Percentiles rank a stretch among this genome's conserved stretches.
These are phyloP conservation scores for Platichthys flesus DNA, from an alignment of 2,113 vertebrate genomes.

Conservation along the genomic window DNA sequence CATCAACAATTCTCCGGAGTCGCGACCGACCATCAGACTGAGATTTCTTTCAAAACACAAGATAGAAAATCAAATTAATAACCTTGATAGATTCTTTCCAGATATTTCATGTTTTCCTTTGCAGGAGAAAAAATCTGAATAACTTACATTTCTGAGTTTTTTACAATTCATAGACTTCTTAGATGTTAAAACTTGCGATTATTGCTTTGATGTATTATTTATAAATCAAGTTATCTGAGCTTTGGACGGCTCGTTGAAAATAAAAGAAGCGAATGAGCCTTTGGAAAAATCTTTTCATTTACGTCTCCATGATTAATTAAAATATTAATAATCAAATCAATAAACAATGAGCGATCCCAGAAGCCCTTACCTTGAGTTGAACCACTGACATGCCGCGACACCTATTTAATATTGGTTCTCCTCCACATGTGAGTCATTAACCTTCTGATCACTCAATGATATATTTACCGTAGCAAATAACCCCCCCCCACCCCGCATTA, in stretches of 20 bases:
- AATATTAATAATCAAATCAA: not conserved
- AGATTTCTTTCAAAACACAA: not conserved
- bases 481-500: not conserved
- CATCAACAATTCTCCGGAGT: too few relatives aligned
- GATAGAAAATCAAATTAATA: not conserved
- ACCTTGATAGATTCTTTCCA: not conserved
- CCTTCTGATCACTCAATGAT: constrained; percentile 21
- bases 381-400: not conserved
- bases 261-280: not conserved
- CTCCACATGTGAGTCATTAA: constrained; percentile 26
- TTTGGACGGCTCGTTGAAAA: not conserved
- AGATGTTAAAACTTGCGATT: not conserved
- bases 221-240: not conserved
- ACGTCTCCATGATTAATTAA: not conserved
- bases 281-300: not conserved
- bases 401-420: constrained; percentile 12
- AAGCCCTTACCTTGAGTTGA: constrained; percentile 7
- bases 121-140: not conserved
- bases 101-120: not conserved
- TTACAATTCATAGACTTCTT: not conserved
- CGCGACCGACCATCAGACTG: too few relatives aligned
- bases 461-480: constrained; percentile 16
- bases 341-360: not conserved
- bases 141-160: not conserved
- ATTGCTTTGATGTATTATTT: not conserved